Conservation (phyloP, 1,140 invertebrate species). For the Musca vetustissima region DNA sequence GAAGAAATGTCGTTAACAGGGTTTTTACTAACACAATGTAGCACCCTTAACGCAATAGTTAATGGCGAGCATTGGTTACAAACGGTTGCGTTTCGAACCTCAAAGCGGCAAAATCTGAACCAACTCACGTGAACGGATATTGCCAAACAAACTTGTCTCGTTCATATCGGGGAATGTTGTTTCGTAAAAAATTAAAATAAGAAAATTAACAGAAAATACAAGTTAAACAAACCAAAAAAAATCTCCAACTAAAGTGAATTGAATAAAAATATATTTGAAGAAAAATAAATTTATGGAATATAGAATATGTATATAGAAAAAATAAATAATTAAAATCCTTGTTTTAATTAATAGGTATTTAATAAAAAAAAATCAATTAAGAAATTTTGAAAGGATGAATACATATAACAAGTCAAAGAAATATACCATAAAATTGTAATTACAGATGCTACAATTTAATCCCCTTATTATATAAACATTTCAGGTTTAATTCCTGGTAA, state of each 20-base stretch:
- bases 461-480: no score
- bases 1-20: constrained; percentile 24
- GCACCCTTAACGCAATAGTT: constrained; percentile 49
- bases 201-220: not conserved
- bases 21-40: constrained; percentile 32
- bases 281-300: not conserved
- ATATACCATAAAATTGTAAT: no score
- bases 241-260: not conserved
- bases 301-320: no score
- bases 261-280: not conserved
- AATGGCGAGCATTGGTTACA: constrained; percentile 51
- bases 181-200: not conserved
- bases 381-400: no score
- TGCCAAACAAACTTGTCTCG: not conserved
- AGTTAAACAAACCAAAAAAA: not conserved
- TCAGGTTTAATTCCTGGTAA: no score
- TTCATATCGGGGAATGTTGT: not conserved
- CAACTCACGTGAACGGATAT: not conserved
- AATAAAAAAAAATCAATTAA: no score
- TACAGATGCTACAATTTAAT: no score
- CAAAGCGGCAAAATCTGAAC: not conserved
- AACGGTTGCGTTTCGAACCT: constrained; percentile 46
- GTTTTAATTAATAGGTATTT: no score
- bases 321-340: no score
- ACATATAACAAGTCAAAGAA: no score